These are phyloP conservation scores for Bilobella aurantiaca DNA, from an alignment of 1,140 invertebrate genomes.

Conservation along the genomic window DNA sequence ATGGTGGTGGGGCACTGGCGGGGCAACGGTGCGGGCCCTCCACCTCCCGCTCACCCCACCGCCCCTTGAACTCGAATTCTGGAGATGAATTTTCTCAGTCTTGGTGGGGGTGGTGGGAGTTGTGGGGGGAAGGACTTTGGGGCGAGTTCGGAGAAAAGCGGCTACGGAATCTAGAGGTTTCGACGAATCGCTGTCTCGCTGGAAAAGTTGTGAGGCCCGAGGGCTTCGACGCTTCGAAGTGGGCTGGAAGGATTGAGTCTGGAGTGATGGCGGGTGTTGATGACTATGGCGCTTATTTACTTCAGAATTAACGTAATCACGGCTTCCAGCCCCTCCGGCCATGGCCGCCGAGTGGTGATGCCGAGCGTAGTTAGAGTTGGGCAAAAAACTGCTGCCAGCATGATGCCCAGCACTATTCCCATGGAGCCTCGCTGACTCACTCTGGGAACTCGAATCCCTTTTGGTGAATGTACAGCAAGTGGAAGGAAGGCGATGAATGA, in stretches of 20 bases:
- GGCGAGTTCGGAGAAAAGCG: background rate
- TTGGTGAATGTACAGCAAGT: conserved; percentile 12
- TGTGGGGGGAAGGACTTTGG: background rate
- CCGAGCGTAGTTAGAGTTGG: background rate
- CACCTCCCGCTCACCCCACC: too few relatives aligned
- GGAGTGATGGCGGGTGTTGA: background rate
- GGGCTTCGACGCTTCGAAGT: background rate
- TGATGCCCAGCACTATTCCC: background rate
- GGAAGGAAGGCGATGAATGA: background rate
- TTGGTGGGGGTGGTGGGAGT: background rate
- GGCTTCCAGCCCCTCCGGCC: background rate
- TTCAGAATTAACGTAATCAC: background rate
- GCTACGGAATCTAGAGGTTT: background rate
- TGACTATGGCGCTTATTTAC: background rate
- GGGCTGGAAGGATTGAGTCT: background rate
- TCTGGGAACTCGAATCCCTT: background rate
- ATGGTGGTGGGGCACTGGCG: background rate
- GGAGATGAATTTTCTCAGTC: conserved; percentile 1
- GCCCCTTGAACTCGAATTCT: background rate
- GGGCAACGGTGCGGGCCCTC: background rate
- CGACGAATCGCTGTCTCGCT: background rate
- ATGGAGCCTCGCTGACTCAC: background rate
- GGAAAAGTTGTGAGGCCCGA: background rate
- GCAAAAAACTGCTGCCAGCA: background rate
- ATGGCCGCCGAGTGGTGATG: too few relatives aligned